Conservation (phyloP, 2,113 vertebrate species). For the Hippocampus guttulatus region DNA sequence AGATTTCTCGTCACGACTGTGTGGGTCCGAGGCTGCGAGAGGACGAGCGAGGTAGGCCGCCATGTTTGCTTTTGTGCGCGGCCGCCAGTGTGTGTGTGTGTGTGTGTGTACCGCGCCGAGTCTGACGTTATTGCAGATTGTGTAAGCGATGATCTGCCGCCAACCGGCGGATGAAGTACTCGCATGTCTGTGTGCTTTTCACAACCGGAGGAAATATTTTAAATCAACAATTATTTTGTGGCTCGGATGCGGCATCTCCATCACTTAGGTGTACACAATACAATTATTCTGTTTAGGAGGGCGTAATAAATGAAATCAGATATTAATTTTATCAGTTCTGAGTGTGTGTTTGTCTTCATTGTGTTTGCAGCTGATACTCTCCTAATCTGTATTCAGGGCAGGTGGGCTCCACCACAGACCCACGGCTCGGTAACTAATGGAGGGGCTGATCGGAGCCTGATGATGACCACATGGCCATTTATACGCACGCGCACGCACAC, state of each 20-base stretch:
- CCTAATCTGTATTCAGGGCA: constrained; percentile 75
- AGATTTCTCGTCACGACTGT: constrained; percentile 65
- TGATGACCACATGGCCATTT: constrained; percentile 71
- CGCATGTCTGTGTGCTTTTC: constrained; percentile 39
- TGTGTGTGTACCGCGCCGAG: constrained; percentile 70
- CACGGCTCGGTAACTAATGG: constrained; percentile 74
- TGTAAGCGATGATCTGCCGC: constrained; percentile 73
- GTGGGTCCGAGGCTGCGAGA: constrained; percentile 45
- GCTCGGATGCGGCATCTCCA: constrained; percentile 39
- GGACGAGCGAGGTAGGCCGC: constrained; percentile 44
- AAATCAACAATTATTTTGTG: constrained; percentile 31
- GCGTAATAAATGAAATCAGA: constrained; percentile 50
- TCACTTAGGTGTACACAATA: constrained; percentile 43
- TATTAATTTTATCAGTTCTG: constrained; percentile 52
- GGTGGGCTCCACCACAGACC: constrained; percentile 66
- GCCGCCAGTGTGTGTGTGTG: constrained; percentile 56
- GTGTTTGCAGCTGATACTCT: constrained; percentile 53
- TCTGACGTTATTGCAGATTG: constrained; percentile 70
- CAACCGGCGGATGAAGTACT: constrained; percentile 62
- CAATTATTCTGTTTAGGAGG: constrained; percentile 54
- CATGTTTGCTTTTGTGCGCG: constrained; percentile 73
- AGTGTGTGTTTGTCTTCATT: constrained; percentile 58
- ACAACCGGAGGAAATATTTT: constrained; percentile 38
- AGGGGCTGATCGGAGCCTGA: constrained; percentile 75
- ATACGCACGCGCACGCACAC: constrained; percentile 39